phyloP scores from a whole-genome alignment of 2,113 vertebrate species.

The Spilogale gracilis region DNA sequence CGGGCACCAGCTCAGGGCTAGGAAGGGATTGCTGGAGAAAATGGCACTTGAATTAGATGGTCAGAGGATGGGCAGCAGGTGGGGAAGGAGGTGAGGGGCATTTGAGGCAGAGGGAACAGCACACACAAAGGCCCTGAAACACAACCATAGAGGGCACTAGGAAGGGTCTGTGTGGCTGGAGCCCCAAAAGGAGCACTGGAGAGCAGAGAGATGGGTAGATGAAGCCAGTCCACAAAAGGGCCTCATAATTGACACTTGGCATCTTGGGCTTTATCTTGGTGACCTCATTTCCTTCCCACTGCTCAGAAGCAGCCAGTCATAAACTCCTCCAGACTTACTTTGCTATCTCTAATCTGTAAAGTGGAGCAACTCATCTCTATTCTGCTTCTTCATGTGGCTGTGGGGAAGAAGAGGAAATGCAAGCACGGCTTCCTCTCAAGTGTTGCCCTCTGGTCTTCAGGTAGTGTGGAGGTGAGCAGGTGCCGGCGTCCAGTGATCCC shows the following conservation, averaged over 20 bases:
- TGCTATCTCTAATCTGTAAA: not conserved
- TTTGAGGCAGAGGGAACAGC: not conserved
- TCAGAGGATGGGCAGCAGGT: not conserved
- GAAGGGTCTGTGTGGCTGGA: not conserved
- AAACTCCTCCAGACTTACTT: not conserved
- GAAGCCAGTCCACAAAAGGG: not conserved
- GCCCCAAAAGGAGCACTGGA: no score
- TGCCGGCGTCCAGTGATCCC: not conserved
- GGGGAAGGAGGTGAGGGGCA: not conserved
- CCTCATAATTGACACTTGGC: not conserved
- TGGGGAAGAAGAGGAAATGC: not conserved
- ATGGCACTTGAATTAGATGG: not conserved
- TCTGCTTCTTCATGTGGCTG: not conserved
- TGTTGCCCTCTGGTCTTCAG: not conserved
- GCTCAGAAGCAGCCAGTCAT: not conserved
- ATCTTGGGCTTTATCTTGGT: not conserved
- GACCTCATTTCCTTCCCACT: not conserved
- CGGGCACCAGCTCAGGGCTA: not conserved
- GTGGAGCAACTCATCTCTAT: fast-evolving
- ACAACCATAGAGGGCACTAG: not conserved
- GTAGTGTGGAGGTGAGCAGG: fast-evolving
- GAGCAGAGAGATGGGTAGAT: no score
- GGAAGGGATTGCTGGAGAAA: not conserved
- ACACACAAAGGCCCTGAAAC: not conserved
- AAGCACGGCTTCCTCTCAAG: no score